Evolutionary conservation across 2,888 invertebrate genomes (phyloP).

Genomic region (Nemapogon koenigi): DNA sequence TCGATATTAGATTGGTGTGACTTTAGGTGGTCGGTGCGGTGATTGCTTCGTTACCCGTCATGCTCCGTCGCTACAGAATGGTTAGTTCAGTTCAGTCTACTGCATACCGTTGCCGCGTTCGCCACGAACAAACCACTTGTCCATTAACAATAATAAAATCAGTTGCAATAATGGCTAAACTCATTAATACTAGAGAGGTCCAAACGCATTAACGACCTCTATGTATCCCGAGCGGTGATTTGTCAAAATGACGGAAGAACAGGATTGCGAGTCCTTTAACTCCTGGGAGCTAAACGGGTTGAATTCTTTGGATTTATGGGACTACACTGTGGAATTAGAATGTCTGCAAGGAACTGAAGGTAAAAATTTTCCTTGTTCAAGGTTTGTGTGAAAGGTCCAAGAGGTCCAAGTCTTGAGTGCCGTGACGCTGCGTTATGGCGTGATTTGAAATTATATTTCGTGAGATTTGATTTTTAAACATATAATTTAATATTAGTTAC

Average conservation of each 20-base stretch:
- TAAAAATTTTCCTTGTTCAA: conserved; percentile 47
- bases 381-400: conserved; percentile 35
- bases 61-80: conserved; percentile 15
- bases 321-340: conserved; percentile 84
- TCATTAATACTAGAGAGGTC: too few species aligned
- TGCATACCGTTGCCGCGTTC: conserved; percentile 33
- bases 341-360: conserved; percentile 81
- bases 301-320: conserved; percentile 82
- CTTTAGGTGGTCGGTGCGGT: conserved; percentile 18
- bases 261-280: conserved; percentile 52
- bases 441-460: too few species aligned
- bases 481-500: too few species aligned
- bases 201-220: too few species aligned
- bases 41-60: conserved; percentile 2
- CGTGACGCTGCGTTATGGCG: background rate
- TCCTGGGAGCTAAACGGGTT: conserved; percentile 64
- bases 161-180: too few species aligned
- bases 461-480: too few species aligned
- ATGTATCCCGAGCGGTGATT: conserved; percentile 15
- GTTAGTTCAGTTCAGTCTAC: conserved; percentile 33
- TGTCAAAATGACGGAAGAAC: conserved; percentile 51
- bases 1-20: conserved; percentile 48
- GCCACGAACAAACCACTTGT: conserved; percentile 22
- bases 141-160: too few species aligned
- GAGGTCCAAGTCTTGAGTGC: background rate